Conservation (phyloP, 2,113 vertebrate genomes). For the Gymnorhina tibicen region DNA sequence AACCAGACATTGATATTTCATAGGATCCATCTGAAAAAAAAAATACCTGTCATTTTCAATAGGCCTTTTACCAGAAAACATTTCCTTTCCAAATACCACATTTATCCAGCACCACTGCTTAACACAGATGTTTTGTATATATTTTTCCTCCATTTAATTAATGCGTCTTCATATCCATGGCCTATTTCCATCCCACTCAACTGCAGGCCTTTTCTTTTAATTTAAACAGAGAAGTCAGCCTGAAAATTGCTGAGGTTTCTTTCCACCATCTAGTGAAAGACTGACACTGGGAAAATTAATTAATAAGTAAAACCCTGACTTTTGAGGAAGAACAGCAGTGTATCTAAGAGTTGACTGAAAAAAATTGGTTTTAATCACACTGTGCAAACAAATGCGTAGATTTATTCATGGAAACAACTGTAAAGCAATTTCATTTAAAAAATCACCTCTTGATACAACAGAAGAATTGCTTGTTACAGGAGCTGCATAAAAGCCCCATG, state of each 20-base stretch:
- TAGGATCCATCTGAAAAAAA: constrained; percentile 79
- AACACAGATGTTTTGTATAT: background rate
- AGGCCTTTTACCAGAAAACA: background rate
- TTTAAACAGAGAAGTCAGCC: background rate
- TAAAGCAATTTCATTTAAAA: background rate
- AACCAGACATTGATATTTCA: constrained; percentile 86
- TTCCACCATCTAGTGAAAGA: background rate
- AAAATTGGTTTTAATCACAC: background rate
- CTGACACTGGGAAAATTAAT: background rate
- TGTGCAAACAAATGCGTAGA: background rate
- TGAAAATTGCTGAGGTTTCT: background rate
- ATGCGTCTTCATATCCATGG: background rate
- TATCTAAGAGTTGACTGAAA: background rate
- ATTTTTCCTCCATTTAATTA: background rate
- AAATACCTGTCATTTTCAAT: background rate
- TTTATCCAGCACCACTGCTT: background rate
- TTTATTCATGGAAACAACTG: background rate
- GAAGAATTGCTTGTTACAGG: background rate
- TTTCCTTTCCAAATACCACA: background rate
- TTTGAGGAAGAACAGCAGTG: background rate
- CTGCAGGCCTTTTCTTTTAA: background rate
- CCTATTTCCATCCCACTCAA: background rate
- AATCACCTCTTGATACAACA: background rate
- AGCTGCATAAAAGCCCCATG: background rate
- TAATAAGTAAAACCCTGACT: background rate